Evolutionary conservation across 2,888 invertebrate species (phyloP).

Genomic region (Stenodema calcarata): DNA sequence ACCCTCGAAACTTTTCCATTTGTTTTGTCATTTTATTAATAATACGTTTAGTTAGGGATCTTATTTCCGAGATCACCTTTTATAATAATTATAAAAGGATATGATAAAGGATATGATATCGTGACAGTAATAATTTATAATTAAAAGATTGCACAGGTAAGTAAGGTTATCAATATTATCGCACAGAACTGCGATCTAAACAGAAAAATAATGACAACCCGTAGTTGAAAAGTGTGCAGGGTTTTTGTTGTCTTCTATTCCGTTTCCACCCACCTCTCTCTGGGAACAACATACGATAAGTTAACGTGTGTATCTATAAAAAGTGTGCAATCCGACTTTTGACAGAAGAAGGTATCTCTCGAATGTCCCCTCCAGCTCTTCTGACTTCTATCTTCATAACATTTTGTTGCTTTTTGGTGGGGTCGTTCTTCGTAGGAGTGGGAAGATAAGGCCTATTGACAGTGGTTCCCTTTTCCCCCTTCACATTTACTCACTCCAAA

Average conservation of each 20-base stretch:
- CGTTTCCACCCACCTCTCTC: background rate
- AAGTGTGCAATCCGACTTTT: conserved; percentile 10
- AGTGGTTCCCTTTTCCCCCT: background rate
- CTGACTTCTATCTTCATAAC: conserved; percentile 1
- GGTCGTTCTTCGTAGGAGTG: conserved; percentile 12
- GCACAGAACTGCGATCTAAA: too few species aligned
- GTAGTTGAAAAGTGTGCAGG: too few species aligned
- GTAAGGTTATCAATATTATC: too few species aligned
- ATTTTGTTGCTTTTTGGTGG: conserved; percentile 19
- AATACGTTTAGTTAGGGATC: too few species aligned
- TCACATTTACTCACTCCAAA: background rate
- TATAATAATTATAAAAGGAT: too few species aligned
- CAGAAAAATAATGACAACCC: too few species aligned
- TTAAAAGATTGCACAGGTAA: too few species aligned
- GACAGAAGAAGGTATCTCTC: background rate
- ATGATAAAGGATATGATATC: too few species aligned
- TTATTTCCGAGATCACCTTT: too few species aligned
- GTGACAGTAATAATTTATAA: too few species aligned
- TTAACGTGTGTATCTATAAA: background rate
- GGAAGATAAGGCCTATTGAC: conserved; percentile 41
- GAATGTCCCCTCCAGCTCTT: background rate
- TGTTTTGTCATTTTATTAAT: too few species aligned
- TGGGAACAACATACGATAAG: background rate
- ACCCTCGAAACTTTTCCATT: too few species aligned
- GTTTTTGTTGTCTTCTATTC: background rate